Evolutionary conservation across 2,797 vertebrate species (phyloP).

Genomic region (Antrozous pallidus): DNA sequence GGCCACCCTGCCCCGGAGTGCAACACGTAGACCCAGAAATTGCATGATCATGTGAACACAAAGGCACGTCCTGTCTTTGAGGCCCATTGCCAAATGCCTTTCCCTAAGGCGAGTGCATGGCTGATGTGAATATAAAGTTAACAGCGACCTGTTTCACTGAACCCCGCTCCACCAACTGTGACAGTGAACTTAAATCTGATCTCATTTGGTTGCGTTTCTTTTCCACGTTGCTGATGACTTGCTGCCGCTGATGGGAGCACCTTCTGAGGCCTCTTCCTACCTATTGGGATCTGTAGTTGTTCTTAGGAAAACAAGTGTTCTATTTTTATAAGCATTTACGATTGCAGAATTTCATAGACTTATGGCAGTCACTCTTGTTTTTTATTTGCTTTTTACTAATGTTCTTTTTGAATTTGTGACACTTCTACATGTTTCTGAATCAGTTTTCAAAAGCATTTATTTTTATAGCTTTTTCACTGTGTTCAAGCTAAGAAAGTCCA

Average conservation of each 20-base stretch:
- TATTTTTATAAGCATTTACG: neutral
- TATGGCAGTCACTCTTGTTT: neutral
- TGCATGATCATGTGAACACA: neutral
- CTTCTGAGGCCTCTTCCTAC: neutral
- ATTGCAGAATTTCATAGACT: neutral
- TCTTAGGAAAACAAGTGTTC: neutral
- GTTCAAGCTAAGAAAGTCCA: slow-evolving; percentile 24
- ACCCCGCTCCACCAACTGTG: no score
- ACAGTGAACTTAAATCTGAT: neutral
- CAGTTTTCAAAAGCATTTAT: neutral
- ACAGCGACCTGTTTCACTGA: neutral
- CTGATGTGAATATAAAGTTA: neutral
- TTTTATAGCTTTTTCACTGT: neutral
- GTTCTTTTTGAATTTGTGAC: neutral
- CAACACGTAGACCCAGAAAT: neutral
- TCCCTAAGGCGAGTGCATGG: neutral
- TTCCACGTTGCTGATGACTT: neutral
- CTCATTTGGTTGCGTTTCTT: neutral
- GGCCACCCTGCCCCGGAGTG: neutral
- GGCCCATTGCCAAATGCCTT: neutral
- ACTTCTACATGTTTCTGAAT: neutral
- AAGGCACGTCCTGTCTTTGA: neutral
- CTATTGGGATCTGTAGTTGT: neutral
- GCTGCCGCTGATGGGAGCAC: neutral
- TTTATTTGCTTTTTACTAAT: neutral